These are phyloP conservation scores for Labia minor DNA, from an alignment of 2,888 invertebrate genomes.

Conservation along the genomic window DNA sequence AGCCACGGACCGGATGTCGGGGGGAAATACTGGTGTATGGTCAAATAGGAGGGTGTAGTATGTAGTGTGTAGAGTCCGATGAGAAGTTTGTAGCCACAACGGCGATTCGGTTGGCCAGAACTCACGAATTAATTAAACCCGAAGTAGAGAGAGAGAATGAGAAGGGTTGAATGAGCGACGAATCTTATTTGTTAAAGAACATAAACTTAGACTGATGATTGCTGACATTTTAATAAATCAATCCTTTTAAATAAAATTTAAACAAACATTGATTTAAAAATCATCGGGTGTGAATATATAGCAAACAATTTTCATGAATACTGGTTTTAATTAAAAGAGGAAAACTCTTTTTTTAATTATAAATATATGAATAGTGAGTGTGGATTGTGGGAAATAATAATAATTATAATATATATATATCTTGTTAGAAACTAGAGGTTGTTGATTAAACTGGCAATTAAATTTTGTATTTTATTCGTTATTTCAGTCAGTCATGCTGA, in stretches of 20 bases:
- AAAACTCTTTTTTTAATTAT: too few species aligned
- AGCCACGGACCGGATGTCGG: not conserved
- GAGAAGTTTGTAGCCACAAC: not conserved
- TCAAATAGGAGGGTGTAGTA: not conserved
- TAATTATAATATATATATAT: too few species aligned
- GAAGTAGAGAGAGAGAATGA: not conserved
- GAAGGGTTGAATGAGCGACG: not conserved
- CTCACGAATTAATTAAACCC: constrained; percentile 7
- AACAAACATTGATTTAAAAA: too few species aligned
- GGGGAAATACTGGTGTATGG: not conserved
- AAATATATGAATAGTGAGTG: too few species aligned
- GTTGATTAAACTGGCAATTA: too few species aligned
- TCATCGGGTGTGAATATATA: too few species aligned
- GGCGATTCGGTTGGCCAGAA: not conserved
- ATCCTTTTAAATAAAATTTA: not conserved
- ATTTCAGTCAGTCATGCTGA: too few species aligned
- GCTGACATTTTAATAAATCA: not conserved
- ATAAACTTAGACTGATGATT: not conserved
- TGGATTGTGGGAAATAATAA: too few species aligned
- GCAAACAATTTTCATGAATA: too few species aligned
- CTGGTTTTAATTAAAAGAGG: too few species aligned
- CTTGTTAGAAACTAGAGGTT: too few species aligned
- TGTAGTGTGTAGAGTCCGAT: not conserved
- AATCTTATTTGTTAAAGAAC: not conserved
- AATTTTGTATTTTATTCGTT: too few species aligned